Conservation (phyloP, 2,797 vertebrate species). For the Enteromius fasciolatus region DNA sequence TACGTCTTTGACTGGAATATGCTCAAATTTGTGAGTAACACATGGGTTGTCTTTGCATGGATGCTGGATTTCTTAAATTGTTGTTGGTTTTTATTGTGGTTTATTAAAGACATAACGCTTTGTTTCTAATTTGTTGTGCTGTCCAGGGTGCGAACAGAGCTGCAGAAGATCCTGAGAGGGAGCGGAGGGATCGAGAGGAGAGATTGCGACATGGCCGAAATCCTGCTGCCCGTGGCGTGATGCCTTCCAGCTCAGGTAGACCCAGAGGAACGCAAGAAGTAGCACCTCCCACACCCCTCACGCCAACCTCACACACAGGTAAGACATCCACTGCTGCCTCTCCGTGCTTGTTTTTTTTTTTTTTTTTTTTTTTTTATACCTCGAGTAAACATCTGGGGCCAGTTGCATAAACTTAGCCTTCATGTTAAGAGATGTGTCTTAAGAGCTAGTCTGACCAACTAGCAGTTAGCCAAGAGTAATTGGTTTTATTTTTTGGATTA, state of each 20-base stretch:
- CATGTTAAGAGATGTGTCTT: no score
- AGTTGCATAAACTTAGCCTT: no score
- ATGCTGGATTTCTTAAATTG: background rate
- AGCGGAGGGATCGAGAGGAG: constrained; percentile 91
- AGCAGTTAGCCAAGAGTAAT: no score
- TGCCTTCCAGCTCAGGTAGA: constrained; percentile 89
- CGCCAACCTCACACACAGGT: constrained; percentile 79
- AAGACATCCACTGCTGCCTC: background rate
- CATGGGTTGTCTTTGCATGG: background rate
- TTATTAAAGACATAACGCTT: background rate
- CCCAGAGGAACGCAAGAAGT: constrained; percentile 87
- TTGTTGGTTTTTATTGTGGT: background rate
- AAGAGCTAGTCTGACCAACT: no score
- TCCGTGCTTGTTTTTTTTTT: background rate
- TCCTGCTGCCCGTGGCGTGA: constrained; percentile 82
- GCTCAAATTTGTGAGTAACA: constrained; percentile 95
- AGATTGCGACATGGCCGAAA: constrained; percentile 89
- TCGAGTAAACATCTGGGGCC: no score
- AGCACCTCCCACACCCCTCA: constrained; percentile 89
- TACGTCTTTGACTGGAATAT: constrained; percentile 99
- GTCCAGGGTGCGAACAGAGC: constrained; percentile 90
- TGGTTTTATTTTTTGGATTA: no score
- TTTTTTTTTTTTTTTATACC: background rate
- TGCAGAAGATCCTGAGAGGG: constrained; percentile 87
- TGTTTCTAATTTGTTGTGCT: constrained; percentile 14